Conservation (phyloP, 2,888 invertebrate species). For the Apotomis turbidana region DNA sequence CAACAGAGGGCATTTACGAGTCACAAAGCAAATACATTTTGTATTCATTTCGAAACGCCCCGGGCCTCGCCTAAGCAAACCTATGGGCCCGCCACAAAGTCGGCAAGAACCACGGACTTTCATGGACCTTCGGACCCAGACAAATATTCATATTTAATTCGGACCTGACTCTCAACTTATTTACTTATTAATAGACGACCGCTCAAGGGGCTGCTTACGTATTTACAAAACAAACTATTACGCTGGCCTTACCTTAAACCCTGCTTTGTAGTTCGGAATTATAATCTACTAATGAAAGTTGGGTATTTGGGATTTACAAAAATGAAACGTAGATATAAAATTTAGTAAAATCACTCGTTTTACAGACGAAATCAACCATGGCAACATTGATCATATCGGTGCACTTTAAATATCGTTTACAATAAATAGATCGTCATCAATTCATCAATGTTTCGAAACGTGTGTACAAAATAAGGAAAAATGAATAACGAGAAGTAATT, state of each 20-base stretch:
- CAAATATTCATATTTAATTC: constrained; percentile 83
- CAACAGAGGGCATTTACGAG: constrained; percentile 72
- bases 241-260: neutral
- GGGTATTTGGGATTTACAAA: neutral
- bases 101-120: constrained; percentile 65
- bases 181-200: constrained; percentile 67
- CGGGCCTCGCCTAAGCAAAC: constrained; percentile 74
- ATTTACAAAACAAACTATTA: constrained; percentile 28
- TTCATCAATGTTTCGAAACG: no score
- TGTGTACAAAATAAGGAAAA: no score
- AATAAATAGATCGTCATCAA: no score
- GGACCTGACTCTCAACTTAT: constrained; percentile 59
- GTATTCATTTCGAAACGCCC: constrained; percentile 74
- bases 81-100: constrained; percentile 66
- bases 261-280: constrained; percentile 13
- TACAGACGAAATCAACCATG: no score
- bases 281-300: neutral
- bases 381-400: no score
- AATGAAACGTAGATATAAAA: neutral
- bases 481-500: no score
- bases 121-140: constrained; percentile 65
- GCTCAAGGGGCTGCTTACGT: constrained; percentile 60
- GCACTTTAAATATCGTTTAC: no score
- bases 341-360: no score
- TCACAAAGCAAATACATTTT: constrained; percentile 76